Conservation (phyloP, 2,888 invertebrate genomes). For the Agrenia bidenticulata region DNA sequence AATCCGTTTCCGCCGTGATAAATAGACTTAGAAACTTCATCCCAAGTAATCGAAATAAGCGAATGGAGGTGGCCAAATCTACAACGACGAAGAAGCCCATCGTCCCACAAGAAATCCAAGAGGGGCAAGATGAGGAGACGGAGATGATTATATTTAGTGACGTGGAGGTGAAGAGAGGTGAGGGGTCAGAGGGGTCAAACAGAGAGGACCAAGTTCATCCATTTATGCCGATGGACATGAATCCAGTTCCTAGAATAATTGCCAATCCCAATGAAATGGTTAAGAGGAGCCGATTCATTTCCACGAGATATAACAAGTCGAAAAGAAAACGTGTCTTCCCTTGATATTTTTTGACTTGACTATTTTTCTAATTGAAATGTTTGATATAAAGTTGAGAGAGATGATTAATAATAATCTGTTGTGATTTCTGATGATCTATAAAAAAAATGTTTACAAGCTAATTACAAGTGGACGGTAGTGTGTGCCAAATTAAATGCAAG, state of each 20-base stretch:
- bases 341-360: too few relatives aligned
- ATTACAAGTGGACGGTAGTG: too few relatives aligned
- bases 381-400: too few relatives aligned
- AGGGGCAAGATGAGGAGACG: not conserved
- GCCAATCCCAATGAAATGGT: not conserved
- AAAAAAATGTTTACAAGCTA: too few relatives aligned
- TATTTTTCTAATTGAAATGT: too few relatives aligned
- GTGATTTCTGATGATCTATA: too few relatives aligned
- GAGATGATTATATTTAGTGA: not conserved
- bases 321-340: too few relatives aligned
- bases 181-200: not conserved
- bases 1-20: conserved; percentile 3
- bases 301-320: too few relatives aligned
- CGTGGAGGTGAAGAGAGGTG: not conserved
- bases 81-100: not conserved
- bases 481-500: too few relatives aligned
- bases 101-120: not conserved
- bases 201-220: conserved; percentile 12
- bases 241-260: conserved; percentile 28
- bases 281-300: too few relatives aligned
- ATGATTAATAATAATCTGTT: too few relatives aligned
- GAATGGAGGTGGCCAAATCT: not conserved
- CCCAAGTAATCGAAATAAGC: not conserved
- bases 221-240: conserved; percentile 25
- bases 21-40: conserved; percentile 7